Evolutionary conservation across 2,797 vertebrate genomes (phyloP).

Genomic region (Lithobates sylvaticus): DNA sequence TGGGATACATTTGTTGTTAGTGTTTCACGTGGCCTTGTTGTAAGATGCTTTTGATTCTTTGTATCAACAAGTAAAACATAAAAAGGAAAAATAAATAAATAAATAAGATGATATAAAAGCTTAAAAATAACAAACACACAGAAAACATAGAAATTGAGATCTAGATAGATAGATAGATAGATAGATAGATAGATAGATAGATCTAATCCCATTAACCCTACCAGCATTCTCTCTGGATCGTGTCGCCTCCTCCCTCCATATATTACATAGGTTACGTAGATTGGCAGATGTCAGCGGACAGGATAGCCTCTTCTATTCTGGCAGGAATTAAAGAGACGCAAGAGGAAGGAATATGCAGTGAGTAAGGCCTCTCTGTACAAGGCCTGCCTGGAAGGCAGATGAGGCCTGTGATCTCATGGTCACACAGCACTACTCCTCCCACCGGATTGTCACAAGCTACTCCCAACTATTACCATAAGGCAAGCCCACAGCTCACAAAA

Average conservation of each 20-base stretch:
- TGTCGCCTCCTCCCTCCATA: neutral
- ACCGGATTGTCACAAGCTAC: neutral
- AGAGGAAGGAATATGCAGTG: slow-evolving; percentile 18
- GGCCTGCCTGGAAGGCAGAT: slow-evolving; percentile 44
- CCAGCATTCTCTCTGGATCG: slow-evolving; percentile 15
- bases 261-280: neutral
- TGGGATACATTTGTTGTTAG: too few species aligned
- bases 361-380: slow-evolving; percentile 13
- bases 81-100: too few species aligned
- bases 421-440: slow-evolving; percentile 11
- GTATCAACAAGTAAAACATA: too few species aligned
- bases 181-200: neutral
- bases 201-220: neutral
- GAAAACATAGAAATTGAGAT: too few species aligned
- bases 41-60: too few species aligned
- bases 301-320: neutral
- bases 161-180: slow-evolving; percentile 1
- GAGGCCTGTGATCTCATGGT: slow-evolving; percentile 37
- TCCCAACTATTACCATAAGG: slow-evolving; percentile 15
- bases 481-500: slow-evolving; percentile 3
- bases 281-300: neutral
- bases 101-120: neutral
- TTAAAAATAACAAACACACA: neutral
- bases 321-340: slow-evolving; percentile 30
- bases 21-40: too few species aligned